Base-by-base conservation (phyloP, 2,113 vertebrate species). In the Pyxicephalus adspersus region DNA sequence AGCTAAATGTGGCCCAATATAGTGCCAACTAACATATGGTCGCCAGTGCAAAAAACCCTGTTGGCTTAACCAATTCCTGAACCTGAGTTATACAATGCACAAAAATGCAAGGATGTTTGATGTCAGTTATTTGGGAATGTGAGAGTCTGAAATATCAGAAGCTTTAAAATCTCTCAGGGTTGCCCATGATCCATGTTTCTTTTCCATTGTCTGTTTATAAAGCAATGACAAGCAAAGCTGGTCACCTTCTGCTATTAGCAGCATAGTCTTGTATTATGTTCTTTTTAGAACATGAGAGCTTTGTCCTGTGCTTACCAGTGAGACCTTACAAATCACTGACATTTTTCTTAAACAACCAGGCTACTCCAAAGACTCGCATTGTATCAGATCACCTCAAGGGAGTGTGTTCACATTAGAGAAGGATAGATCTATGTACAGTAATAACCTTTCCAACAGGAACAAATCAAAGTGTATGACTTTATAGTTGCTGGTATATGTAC, bases 391-490 rank as follows among this genome's bases (percentile, higher is more conserved):
- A 72, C 52, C 55, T 71, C 55, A 63, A 80, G 55, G 57, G 55
- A 63, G 66, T 61, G 34, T 64, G 54, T 79, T 70, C 52, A 60
- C 64, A 60, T 79, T 70, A 64, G 75, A 77, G 60, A 64, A 77
- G 61, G 75, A 77, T 64, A 45, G 50, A 65, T 64, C 75, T 77
- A 54, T 65, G 75, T 60, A 55, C 71, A 74, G 54, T 60, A 74
- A 74, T 74, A 74, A 74, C 71, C 71, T 74, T 74, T 74, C 54
- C 71, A 60, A 58, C 54, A 74, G 54, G 55, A 74, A 74, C 71
- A 74, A 74, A 74, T 74, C 71, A 74, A 74, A 74, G 71, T 74
- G 54, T 74, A 74, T 74, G 71, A 74, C 71, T 74, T 74, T 74
- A 74, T 74, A 74, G 71, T 54, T 60, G 23, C 51, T 29, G 51